Base-by-base conservation (phyloP, 2,888 invertebrate species). In the Diarsia dahlii region DNA sequence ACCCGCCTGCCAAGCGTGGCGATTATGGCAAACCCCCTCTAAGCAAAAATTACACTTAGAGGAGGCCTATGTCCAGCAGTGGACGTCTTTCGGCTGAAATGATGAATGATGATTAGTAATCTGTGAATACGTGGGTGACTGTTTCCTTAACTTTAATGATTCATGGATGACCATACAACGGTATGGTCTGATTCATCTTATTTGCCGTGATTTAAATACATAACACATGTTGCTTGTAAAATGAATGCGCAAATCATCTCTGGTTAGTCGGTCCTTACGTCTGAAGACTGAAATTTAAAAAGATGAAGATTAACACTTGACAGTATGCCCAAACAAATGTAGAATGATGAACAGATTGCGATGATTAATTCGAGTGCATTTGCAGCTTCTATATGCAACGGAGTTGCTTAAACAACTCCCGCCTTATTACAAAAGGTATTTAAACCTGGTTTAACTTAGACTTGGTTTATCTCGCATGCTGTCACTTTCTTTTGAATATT, bases 111-210 rank as follows among this genome's bases (percentile, higher is more conserved):
- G n/a, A 45, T 63, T 15, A 9, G 45, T 56, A 20, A 71, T 83
- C 78, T 62, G 64, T 75, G 67, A 45, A 39, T 39, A 67, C 73
- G 79, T 84, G 73, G 67, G 69, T 66, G 74, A 58, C 34, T 66
- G 54, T 74, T 76, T 81, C 70, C 65, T 87, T 77, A 78, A 76
- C 67, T 64, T 68, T 46, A 75, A 80, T 87, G 87, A 88, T 66
- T 88, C 88, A 87, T 48, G 71, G 66, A 76, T 84, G 76, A 72
- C 79, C 76, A 65, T 63, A 58, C 82, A 70, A 74, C 70, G 50
- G 23, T 39, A n/a, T n/a, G n/a, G n/a, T 70, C 62, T 87, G 87
- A 87, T 68, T 87, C 82, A 88, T 74, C 75, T 74, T 68, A 68
- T 88, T 72, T 78, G 66, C 52, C 20, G 8, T 65, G 39, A 50